Conservation (phyloP, 2,113 vertebrate genomes). For the Scopus umbretta region DNA sequence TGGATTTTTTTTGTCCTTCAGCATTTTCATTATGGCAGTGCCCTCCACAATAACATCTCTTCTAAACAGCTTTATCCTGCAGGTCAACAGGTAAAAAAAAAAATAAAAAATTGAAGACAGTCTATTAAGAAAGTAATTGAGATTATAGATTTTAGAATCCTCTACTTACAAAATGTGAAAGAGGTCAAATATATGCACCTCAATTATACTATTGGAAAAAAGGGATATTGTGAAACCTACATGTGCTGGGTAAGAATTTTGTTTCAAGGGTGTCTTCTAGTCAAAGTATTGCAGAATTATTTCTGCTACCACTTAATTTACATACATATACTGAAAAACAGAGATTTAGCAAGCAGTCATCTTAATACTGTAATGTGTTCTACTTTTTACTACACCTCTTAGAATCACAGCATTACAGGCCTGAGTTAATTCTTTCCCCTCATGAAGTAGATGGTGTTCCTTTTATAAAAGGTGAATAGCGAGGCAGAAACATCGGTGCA, state of each 20-base stretch:
- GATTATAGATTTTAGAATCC: conserved; percentile 44
- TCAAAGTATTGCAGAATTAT: neutral
- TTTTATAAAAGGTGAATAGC: neutral
- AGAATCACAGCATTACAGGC: neutral
- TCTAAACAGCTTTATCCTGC: conserved; percentile 48
- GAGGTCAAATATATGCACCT: conserved; percentile 19
- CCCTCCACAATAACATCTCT: neutral
- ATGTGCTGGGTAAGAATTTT: neutral
- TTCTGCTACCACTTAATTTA: neutral
- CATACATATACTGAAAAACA: neutral
- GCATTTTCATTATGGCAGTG: conserved; percentile 15
- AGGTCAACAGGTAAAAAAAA: conserved; percentile 8
- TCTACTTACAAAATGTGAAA: neutral
- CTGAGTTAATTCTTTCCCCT: neutral
- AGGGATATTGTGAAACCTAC: neutral
- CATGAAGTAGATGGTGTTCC: neutral
- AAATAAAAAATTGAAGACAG: neutral
- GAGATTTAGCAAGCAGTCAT: neutral
- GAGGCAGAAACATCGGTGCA: neutral
- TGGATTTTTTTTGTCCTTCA: conserved; percentile 50
- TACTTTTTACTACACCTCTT: neutral
- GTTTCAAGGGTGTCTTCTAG: neutral
- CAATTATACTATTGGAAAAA: neutral
- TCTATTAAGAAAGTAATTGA: conserved; percentile 47
- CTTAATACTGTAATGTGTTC: neutral